These are phyloP conservation scores for Abrostola tripartita DNA, from an alignment of 2,888 invertebrate genomes.

Conservation along the genomic window DNA sequence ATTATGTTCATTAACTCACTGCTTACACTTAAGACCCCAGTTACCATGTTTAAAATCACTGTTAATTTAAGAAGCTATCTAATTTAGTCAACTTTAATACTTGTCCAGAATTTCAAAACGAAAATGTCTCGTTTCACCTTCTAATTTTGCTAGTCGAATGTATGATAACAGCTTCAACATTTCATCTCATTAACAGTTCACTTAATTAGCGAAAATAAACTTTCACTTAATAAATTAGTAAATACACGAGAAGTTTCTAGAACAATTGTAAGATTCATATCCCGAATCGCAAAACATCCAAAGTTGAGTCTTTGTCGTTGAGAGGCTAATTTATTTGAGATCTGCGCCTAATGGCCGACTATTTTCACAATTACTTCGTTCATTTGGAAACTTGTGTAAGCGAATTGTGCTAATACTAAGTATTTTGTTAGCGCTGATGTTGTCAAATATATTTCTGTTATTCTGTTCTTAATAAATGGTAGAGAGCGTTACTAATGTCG, in stretches of 20 bases:
- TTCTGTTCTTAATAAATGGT: too few species aligned
- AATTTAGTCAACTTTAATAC: too few species aligned
- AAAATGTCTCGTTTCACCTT: background rate
- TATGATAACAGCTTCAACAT: background rate
- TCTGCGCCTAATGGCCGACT: conserved; percentile 38
- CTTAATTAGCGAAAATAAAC: background rate
- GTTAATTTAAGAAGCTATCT: too few species aligned
- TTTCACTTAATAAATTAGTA: conserved; percentile 1
- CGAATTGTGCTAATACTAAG: background rate
- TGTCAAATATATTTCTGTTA: too few species aligned
- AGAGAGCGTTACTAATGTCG: too few species aligned
- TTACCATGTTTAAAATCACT: too few species aligned
- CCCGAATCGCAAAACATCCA: conserved; percentile 20
- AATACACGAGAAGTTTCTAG: conserved; percentile 8
- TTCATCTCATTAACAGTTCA: conserved; percentile 1
- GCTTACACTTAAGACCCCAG: too few species aligned
- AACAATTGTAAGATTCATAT: conserved; percentile 25
- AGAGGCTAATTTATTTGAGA: conserved; percentile 34
- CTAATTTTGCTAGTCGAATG: background rate
- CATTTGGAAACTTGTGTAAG: conserved; percentile 16
- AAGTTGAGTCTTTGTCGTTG: conserved; percentile 16
- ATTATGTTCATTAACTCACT: too few species aligned
- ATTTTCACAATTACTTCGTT: conserved; percentile 25
- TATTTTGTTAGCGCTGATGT: background rate
- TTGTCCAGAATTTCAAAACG: background rate